Evolutionary conservation across 2,888 invertebrate species (phyloP), one percentile per base, ranked within the genome.

Genomic region (Yponomeuta plumbellus): DNA sequence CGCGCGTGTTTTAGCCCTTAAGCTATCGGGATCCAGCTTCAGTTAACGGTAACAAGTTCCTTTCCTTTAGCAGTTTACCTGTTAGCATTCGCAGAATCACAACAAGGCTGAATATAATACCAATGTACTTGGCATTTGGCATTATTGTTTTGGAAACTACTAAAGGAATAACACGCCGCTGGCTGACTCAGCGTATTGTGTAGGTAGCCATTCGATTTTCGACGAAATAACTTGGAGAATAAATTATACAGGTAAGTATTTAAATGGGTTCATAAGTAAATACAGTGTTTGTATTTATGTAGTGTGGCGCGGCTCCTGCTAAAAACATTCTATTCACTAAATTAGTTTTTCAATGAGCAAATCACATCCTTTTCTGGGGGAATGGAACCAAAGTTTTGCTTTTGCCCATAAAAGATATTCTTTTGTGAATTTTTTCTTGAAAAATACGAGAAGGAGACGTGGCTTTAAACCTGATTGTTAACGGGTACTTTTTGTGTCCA

Each of bases 71-170:
- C 59, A 76, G 75, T 74, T 76, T 70, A 67, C 71, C 67, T 64
- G 66, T 69, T 66, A 64, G 39, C 39, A 52, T 80, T 80, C 80
- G 73, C 58, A 73, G 80, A 80, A 80, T 66, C 64, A 52, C 68
- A 44, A 64, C 71, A 73, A 71, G 68, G 71, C 68, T 73, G 44
- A 52, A 17, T 1, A 3, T 3, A 78, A 77, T 75, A 78, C 70
- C 75, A 71, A 67, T 65, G 52, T 65, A 61, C 56, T 52, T 52
- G 52, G 61, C 39, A 67, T 61, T 20, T 57, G 56, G 52, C 58
- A 52, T 64, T 58, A 69, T 66, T 56, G 58, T 64, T 26, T 70
- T 71, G 68, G 71, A 71, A 71, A 52, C 44, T 52, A 52, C 17
- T 52, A 52, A 17, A 71, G 68, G 69, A 67, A 44, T 64, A 64